phyloP scores from a whole-genome alignment of 2,888 invertebrate genomes.

The Odontomyia ornata region DNA sequence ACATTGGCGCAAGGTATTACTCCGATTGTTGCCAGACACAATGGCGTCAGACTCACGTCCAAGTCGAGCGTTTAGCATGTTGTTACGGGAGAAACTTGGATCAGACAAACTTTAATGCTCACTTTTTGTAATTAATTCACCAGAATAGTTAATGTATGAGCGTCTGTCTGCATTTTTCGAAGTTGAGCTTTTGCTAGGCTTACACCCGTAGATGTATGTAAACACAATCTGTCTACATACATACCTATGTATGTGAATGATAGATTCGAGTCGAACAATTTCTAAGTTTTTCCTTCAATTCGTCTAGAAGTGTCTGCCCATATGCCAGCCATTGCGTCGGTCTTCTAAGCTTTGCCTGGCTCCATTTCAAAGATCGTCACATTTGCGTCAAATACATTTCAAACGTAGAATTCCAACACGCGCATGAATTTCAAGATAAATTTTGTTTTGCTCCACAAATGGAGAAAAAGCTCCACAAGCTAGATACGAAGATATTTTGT shows the following conservation, averaged over 20 bases:
- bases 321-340: neutral
- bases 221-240: neutral
- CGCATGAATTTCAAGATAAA: neutral
- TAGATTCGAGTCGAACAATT: no score
- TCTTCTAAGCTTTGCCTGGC: slow-evolving; percentile 3
- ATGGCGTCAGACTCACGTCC: neutral
- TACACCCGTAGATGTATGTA: neutral
- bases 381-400: slow-evolving; percentile 1
- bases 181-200: no score
- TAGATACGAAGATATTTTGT: neutral
- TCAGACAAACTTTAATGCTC: neutral
- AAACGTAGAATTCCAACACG: neutral
- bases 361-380: neutral
- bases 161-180: no score
- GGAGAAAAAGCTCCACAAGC: neutral
- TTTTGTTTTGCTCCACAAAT: slow-evolving; percentile 3
- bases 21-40: neutral
- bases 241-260: no score
- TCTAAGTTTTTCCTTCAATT: neutral
- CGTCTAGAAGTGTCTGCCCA: neutral
- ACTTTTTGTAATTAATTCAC: neutral
- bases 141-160: neutral
- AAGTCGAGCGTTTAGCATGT: neutral
- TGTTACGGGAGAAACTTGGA: neutral
- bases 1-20: neutral